Evolutionary conservation across 2,888 invertebrate genomes (phyloP).

Genomic region (Pegoplata infirma): DNA sequence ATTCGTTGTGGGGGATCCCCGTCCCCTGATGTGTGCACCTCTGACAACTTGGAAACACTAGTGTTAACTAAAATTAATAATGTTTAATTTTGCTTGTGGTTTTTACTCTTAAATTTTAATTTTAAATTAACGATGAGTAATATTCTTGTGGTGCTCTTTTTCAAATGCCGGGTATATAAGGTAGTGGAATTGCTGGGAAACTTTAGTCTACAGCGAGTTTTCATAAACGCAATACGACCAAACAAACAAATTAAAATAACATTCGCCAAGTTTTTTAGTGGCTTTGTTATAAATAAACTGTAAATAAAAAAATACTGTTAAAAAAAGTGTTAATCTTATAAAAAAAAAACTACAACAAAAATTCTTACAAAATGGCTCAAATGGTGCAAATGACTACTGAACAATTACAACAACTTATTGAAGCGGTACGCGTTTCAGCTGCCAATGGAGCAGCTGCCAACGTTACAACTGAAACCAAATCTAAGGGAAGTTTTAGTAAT

Average conservation of each 20-base stretch:
- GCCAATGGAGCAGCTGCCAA: constrained; percentile 57
- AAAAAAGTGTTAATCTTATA: too few relatives aligned
- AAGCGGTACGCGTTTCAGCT: constrained; percentile 68
- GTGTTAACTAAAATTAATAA: too few relatives aligned
- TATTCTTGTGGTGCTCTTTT: background rate
- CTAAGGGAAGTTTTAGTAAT: constrained; percentile 74
- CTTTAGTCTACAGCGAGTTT: constrained; percentile 43
- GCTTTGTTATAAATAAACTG: constrained; percentile 57
- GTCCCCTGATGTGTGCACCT: too few relatives aligned
- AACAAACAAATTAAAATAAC: constrained; percentile 33
- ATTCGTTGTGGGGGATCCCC: too few relatives aligned
- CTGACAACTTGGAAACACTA: too few relatives aligned
- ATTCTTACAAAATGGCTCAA: constrained; percentile 62
- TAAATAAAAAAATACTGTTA: constrained; percentile 14
- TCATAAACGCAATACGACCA: constrained; percentile 49
- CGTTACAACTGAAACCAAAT: constrained; percentile 57
- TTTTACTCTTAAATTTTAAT: too few relatives aligned
- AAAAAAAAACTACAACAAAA: constrained; percentile 13
- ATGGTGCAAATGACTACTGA: constrained; percentile 70
- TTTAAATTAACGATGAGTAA: background rate
- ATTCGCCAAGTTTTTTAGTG: constrained; percentile 53
- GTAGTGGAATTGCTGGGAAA: background rate
- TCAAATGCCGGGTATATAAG: constrained; percentile 40
- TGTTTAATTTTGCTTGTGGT: too few relatives aligned
- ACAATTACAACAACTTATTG: constrained; percentile 72